Base-by-base conservation (phyloP, 64 coral and sea anemone species). In the Stylophora pistillata region DNA sequence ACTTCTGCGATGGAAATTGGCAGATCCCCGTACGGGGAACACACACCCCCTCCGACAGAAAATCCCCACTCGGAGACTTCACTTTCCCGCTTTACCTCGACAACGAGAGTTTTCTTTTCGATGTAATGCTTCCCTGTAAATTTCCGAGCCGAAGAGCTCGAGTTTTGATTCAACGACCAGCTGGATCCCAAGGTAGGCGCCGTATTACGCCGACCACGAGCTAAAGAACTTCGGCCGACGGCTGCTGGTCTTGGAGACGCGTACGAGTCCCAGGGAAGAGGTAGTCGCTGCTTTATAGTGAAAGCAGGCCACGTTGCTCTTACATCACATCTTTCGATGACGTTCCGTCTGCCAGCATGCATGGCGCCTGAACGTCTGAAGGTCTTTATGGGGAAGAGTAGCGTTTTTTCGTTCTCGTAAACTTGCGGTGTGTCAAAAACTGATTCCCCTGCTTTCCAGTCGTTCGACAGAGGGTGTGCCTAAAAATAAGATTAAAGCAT, bases 1-100 rank as follows among this genome's bases (percentile, higher is more conserved):
- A 95, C 71, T 5, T 91, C 88, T 16, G 90, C 70, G 30, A 95
- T 79, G 30, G 81, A 89, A 15, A 95, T 91, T 27, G 93, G 93
- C 12, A 95, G 72, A 72, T 95, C 89, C 13, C 93, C 93, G 33
- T 95, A 95, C 21, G 93, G 88, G n/a, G 93, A 95, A 56, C 20
- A 86, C 23, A 81, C 70, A 6, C 93, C 93, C 25, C 93, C 93
- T 56, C 87, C 93, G n/a, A 95, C 55, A 12, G 68, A 82, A 6
- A 95, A 91, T 0, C 88, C 82, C 93, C 93, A 95, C 3, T 61
- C 58, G 11, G 54, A 56, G 15, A 15, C 56, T 13, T 54, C 28
- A 30, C 61, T 89, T 26, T 56, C 54, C 15, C 89, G 81, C n/a
- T 86, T 55, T 47, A 95, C 34, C 56, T 91, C 80, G 25, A 76